These are phyloP conservation scores for Tapirus terrestris DNA, from an alignment of 2,113 vertebrate species.

Conservation along the genomic window DNA sequence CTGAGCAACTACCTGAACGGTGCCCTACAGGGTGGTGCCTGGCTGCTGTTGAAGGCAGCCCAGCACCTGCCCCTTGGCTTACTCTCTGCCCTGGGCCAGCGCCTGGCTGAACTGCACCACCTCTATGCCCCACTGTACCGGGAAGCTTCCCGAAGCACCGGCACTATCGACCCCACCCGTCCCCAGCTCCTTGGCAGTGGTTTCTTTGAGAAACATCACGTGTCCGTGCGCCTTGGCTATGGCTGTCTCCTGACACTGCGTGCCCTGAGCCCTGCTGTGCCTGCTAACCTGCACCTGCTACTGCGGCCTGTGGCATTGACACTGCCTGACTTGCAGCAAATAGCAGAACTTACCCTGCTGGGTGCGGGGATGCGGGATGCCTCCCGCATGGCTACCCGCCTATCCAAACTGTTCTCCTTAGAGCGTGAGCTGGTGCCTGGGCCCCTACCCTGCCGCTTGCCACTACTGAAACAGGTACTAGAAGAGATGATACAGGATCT, in stretches of 20 bases:
- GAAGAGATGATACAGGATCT: constrained; percentile 68
- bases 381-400: constrained; percentile 81
- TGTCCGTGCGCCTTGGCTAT: constrained; percentile 83
- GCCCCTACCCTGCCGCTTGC: constrained; percentile 81
- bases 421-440: constrained; percentile 84
- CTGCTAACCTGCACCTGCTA: constrained; percentile 85
- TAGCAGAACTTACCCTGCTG: constrained; percentile 88
- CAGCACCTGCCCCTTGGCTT: constrained; percentile 83
- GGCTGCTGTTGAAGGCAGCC: constrained; percentile 88
- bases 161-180: constrained; percentile 44
- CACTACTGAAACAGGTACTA: constrained; percentile 85
- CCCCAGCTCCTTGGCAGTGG: constrained; percentile 72
- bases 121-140: constrained; percentile 79
- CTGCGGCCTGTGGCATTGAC: constrained; percentile 88
- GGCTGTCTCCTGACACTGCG: constrained; percentile 87
- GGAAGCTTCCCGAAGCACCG: constrained; percentile 27
- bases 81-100: constrained; percentile 87
- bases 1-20: constrained; percentile 88
- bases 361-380: constrained; percentile 88
- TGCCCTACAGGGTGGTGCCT: constrained; percentile 89
- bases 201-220: constrained; percentile 82
- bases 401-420: constrained; percentile 86
- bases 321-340: constrained; percentile 84
- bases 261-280: constrained; percentile 74
- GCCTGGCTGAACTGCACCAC: constrained; percentile 84